A percentile compares a stretch with the other conserved stretches of the same genome.
Evolutionary conservation across 2,888 invertebrate species (phyloP).

Genomic region (Brachyptera risi): DNA sequence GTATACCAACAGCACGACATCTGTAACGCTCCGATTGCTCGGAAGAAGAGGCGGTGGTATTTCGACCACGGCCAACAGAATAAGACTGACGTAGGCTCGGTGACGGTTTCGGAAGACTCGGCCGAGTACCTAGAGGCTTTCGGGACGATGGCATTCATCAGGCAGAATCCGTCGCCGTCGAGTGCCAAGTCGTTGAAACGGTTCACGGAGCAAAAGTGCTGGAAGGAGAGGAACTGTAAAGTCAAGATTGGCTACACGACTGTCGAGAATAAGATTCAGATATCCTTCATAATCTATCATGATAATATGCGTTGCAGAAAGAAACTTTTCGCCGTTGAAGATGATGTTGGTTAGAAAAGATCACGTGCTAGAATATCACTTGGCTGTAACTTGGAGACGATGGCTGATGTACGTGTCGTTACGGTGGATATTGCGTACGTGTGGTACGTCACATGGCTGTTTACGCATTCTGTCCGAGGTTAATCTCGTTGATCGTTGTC

Average conservation of each 20-base stretch:
- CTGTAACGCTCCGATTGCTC: neutral
- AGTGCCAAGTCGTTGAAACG: neutral
- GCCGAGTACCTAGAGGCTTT: neutral
- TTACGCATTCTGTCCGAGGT: too few relatives aligned
- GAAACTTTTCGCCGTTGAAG: too few relatives aligned
- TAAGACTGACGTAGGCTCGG: neutral
- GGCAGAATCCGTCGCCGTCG: neutral
- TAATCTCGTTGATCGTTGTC: too few relatives aligned
- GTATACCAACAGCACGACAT: neutral
- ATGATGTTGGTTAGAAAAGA: too few relatives aligned
- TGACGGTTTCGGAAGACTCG: neutral
- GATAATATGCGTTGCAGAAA: conserved; percentile 24
- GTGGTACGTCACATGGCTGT: too few relatives aligned
- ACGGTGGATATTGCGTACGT: too few relatives aligned
- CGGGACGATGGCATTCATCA: neutral
- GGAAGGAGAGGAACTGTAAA: neutral
- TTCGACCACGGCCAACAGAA: neutral
- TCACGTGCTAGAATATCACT: too few relatives aligned
- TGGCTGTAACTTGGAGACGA: too few relatives aligned
- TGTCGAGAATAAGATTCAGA: neutral
- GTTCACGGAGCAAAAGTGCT: neutral
- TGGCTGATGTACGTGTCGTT: too few relatives aligned
- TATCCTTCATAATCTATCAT: conserved; percentile 23
- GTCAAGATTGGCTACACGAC: neutral
- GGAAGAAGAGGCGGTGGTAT: neutral